Base-by-base conservation (phyloP, 2,888 invertebrate species). In the Dolichomitus sp. region DNA sequence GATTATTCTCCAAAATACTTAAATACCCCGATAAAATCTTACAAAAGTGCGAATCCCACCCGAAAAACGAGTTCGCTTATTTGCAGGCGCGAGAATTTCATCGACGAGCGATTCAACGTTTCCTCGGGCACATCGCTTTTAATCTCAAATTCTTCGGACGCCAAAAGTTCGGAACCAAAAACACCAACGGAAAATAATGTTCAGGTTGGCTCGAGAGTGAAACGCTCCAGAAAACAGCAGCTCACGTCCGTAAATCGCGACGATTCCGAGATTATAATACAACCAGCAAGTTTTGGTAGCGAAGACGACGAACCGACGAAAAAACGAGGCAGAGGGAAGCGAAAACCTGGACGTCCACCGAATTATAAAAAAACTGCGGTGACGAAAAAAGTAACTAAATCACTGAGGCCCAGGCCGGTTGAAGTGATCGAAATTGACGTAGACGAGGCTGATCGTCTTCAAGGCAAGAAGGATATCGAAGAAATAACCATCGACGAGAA, bases 191-290 rank as follows among this genome's bases (percentile, higher is more conserved):
- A 76, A 42, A 63, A 42, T 63, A 63, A 42, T 63, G 6, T 42
- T 27, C 42, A 57, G 17, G 59, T 23, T 5, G 80, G 68, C 6
- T 59, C 78, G 23, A 88, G 90, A 85, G 87, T 90, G 0, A 93
- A 93, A 74, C 85, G 93, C 72, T 89, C 93, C 0, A 87, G 93
- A 30, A 93, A 93, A 54, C 93, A 93, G 68, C 93, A 93, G 75
- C 86, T 93, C 59, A 92, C 90, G 1, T 89, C 89, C 0, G 93
- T 93, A 0, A 92, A 93, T 82, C 91, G 93, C 0, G 92, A 90
- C 0, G 93, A 93, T 80, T 91, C 93, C 0, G 93, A 93, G 81
- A 93, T 93, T 37, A 93, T 93, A 65, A 93, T 93, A 61, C 93
- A 93, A 82, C 91, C 93, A 1, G 92, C 93, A 2, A 90, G 89